Evolutionary conservation across 2,113 vertebrate species (phyloP), one percentile per base, ranked within the genome.

Genomic region (Ictalurus furcatus): DNA sequence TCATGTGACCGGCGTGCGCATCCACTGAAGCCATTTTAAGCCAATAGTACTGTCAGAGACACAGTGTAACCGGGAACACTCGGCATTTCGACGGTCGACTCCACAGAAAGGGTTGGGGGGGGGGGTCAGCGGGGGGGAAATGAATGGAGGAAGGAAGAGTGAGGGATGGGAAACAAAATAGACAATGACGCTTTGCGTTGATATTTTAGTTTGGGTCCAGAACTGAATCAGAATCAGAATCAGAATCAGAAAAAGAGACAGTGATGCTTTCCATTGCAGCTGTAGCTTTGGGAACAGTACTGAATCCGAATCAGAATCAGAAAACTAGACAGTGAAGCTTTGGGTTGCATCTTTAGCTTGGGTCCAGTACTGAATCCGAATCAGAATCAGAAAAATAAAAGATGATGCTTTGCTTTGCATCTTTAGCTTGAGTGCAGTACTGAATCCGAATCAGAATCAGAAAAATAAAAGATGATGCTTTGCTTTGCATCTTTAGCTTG

Each of bases 71-170:
- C 91, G 92, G 93, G 93, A 95, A 94, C 92, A 61, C 90, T 95
- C 94, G 93, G 94, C 92, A 95, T 94, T 95, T 94, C 90, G 40
- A 92, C 91, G 94, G 95, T 95, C 93, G 93, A 89, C 88, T 90
- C 90, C 78, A 86, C 85, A 52, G 91, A 93, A 90, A 88, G 91
- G 92, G 91, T 88, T 90, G 92, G 91, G 86, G 93, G 78, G 58
- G 78, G 58, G 56, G 79, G n/a, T 79, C 88, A 58, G 90, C 90
- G 87, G 83, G 28, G 54, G 71, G 71, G 79, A 89, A 89, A 89
- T 90, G 88, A 92, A 88, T 90, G 91, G 85, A 71, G 86, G 91
- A 88, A 88, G 54, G 74, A 58, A 84, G 28, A 17, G 37, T 52
- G 52, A 85, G 40, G 56, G 74, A 79, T 67, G 91, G 92, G 74